Evolutionary conservation across 2,797 vertebrate species (phyloP), one percentile per base, ranked within the genome.

Genomic region (Pipistrellus nathusii): DNA sequence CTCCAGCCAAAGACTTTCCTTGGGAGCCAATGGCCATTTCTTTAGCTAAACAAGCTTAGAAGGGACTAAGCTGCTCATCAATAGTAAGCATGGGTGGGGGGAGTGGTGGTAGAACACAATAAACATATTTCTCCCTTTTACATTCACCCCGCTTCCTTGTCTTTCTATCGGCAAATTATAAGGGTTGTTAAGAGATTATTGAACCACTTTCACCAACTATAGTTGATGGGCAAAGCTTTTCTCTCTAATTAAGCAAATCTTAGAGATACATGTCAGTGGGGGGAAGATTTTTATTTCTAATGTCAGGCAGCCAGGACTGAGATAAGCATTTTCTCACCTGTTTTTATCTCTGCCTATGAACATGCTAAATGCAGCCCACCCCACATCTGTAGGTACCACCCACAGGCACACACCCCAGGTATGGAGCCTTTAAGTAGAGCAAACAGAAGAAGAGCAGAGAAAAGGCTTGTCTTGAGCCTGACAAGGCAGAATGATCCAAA

Each of bases 211-310:
- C 90, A 89, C 72, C 48, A 27, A 51, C 71, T 85, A 27, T 21
- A 77, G 38, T 66, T 53, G 80, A 94, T 80, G 15, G 55, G 57
- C 53, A 90, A 94, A 93, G 59, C 68, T 77, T 86, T 91, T 46
- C 75, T 85, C 90, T 85, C 90, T 95, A 96, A 96, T 95, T 96
- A 95, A 93, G 75, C 77, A 93, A 94, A 89, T 72, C 32, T 41
- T 89, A 76, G 38, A 84, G 30, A 87, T 25, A 62, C 25, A 85
- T n/a, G 68, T 75, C 18, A 86, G 25, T 8, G 1, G 64, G 82
- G 57, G 38, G 68, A 46, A 38, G 41, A 59, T 46, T 57, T 84
- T 89, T 21, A 57, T 75, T 88, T 75, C 48, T 8, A 76, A 48
- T 17, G 7, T 38, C 38, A 62, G 30, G 59, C 59, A 64, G 46